Percentiles rank a stretch among this genome's conserved stretches.
phyloP scores from a whole-genome alignment of 1,140 invertebrate species.

The Dinoponera quadriceps region DNA sequence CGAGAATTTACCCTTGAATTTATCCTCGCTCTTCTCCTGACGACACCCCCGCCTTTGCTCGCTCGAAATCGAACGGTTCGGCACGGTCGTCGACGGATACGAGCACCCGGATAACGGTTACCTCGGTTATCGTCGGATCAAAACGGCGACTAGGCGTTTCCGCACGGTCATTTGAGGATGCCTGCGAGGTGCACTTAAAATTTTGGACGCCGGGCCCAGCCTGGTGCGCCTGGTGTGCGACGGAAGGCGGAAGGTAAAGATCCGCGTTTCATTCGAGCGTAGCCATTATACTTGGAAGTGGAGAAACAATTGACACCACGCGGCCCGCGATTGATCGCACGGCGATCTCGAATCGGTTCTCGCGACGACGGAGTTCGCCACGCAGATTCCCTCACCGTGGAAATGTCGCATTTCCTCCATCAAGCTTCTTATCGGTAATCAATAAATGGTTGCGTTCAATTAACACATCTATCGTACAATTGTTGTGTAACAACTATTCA shows the following conservation, averaged over 20 bases:
- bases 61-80: not conserved
- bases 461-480: not conserved
- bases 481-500: not conserved
- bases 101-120: constrained; percentile 2
- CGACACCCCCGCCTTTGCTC: not conserved
- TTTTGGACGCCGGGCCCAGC: constrained; percentile 77
- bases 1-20: not conserved
- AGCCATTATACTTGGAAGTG: constrained; percentile 72
- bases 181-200: constrained; percentile 75
- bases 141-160: constrained; percentile 35
- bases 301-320: constrained; percentile 58
- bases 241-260: constrained; percentile 62
- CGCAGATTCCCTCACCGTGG: not conserved
- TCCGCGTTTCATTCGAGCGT: constrained; percentile 71
- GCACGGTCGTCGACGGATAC: constrained; percentile 36
- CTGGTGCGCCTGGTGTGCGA: constrained; percentile 71
- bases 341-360: constrained; percentile 20
- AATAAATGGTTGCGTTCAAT: constrained; percentile 3
- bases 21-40: not conserved
- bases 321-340: constrained; percentile 3
- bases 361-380: not conserved
- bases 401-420: not conserved
- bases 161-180: constrained; percentile 68
- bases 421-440: not conserved
- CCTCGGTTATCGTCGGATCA: constrained; percentile 1